phyloP scores from a whole-genome alignment of 2,797 vertebrate species.

The Rhodeus uyekii region DNA sequence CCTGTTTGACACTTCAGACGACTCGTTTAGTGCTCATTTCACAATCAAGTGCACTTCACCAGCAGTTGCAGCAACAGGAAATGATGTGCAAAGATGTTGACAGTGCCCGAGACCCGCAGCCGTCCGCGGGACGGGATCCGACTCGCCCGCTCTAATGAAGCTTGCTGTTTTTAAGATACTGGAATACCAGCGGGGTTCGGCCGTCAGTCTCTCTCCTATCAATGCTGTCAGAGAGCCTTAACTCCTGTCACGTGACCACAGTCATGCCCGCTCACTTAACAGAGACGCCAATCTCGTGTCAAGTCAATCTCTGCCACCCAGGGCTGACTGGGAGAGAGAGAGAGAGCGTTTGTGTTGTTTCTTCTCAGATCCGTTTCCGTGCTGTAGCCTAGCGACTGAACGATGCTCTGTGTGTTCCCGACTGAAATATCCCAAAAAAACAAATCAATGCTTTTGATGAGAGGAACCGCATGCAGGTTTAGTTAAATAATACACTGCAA shows the following conservation, averaged over 20 bases:
- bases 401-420: neutral
- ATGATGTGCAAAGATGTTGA: slow-evolving; percentile 76
- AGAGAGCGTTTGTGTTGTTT: neutral
- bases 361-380: neutral
- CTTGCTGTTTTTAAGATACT: slow-evolving; percentile 59
- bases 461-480: neutral
- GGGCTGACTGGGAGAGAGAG: neutral
- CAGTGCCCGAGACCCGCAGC: slow-evolving; percentile 60
- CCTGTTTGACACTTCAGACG: slow-evolving; percentile 76
- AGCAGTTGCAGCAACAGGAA: slow-evolving; percentile 71
- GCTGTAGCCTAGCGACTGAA: slow-evolving; percentile 6
- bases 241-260: slow-evolving; percentile 40
- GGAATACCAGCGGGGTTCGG: slow-evolving; percentile 35
- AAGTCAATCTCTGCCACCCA: slow-evolving; percentile 28
- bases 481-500: neutral
- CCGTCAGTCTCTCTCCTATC: slow-evolving; percentile 46
- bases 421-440: neutral
- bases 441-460: neutral
- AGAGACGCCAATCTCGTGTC: slow-evolving; percentile 31
- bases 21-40: slow-evolving; percentile 71
- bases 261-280: slow-evolving; percentile 43
- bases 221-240: slow-evolving; percentile 49
- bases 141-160: slow-evolving; percentile 63
- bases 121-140: slow-evolving; percentile 67
- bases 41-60: slow-evolving; percentile 76